Conservation (phyloP, 23 tunicate species). For the Trididemnum nubilum region DNA sequence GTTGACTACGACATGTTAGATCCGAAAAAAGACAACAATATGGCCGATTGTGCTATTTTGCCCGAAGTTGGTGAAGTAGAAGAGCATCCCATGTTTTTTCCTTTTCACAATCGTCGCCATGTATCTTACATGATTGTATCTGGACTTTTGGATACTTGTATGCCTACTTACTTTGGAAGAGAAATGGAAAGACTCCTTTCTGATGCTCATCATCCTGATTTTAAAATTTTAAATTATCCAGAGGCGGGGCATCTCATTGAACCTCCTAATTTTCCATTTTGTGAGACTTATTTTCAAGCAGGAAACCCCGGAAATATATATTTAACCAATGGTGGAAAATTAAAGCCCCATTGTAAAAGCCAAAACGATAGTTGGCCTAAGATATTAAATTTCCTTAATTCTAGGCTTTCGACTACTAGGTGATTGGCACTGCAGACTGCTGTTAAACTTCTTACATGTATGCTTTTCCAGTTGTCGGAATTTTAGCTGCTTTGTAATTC, state of each 20-base stretch:
- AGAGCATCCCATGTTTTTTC: neutral
- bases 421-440: too few relatives aligned
- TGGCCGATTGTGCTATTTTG: neutral
- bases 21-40: neutral
- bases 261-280: slow-evolving; percentile 32
- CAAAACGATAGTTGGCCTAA: slow-evolving; percentile 64
- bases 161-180: slow-evolving; percentile 17
- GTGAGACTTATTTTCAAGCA: neutral
- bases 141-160: slow-evolving; percentile 20
- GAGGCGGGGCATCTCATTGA: slow-evolving; percentile 66
- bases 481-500: too few relatives aligned
- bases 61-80: neutral
- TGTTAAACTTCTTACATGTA: too few relatives aligned
- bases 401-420: too few relatives aligned
- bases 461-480: too few relatives aligned
- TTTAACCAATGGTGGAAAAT: slow-evolving; percentile 54
- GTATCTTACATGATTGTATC: slow-evolving; percentile 48
- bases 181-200: slow-evolving; percentile 25
- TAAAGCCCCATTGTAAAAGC: slow-evolving; percentile 50
- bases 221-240: slow-evolving; percentile 39
- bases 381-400: neutral
- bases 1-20: neutral
- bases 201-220: slow-evolving; percentile 41
- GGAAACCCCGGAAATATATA: neutral
- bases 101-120: slow-evolving; percentile 34